Conservation (phyloP, 2,797 vertebrate genomes). For the Anguilla anguilla region DNA sequence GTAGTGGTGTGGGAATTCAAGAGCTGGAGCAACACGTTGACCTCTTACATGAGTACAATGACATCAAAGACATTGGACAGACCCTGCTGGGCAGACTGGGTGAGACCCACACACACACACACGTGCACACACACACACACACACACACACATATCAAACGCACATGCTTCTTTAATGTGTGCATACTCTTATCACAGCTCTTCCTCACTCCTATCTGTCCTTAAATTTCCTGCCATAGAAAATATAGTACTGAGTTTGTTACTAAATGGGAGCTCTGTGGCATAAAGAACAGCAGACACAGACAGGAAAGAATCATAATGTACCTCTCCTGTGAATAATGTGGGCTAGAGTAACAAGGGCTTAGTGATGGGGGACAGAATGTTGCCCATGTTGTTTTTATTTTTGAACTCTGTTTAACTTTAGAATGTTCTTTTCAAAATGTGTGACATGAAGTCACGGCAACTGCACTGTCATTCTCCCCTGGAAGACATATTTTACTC, state of each 20-base stretch:
- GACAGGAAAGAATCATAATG: neutral
- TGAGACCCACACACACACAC: conserved; percentile 60
- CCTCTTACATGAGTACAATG: conserved; percentile 91
- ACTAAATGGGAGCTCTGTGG: neutral
- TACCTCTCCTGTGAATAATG: neutral
- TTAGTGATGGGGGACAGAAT: neutral
- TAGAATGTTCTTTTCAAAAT: neutral
- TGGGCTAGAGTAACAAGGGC: neutral
- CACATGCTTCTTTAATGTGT: neutral
- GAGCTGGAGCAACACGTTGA: conserved; percentile 88
- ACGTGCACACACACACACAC: conserved; percentile 14
- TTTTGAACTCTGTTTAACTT: neutral
- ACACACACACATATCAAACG: conserved; percentile 5
- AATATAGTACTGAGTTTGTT: neutral
- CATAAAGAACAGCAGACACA: neutral
- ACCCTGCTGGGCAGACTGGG: conserved; percentile 88
- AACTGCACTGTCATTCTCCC: neutral
- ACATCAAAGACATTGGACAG: conserved; percentile 91
- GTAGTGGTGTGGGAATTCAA: conserved; percentile 81
- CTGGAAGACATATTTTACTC: neutral
- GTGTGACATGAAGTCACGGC: neutral
- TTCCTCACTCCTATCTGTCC: neutral
- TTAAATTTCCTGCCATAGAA: neutral
- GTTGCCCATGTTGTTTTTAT: neutral
- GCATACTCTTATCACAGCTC: neutral